Conservation (phyloP, 2,113 vertebrate genomes). For the Siniperca knerii region DNA sequence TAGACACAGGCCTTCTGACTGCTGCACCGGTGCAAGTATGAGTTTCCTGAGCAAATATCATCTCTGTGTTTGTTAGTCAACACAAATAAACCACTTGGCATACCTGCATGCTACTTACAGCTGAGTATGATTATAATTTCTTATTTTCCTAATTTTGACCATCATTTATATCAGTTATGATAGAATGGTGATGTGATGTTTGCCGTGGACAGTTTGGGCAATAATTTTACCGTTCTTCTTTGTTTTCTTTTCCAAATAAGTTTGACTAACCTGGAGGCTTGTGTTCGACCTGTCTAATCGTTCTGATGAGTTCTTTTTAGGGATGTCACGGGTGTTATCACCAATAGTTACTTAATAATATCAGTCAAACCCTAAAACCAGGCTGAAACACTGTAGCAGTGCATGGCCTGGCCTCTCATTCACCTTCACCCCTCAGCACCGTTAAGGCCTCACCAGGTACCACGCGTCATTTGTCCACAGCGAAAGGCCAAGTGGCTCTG, state of each 20-base stretch:
- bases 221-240: background rate
- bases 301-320: background rate
- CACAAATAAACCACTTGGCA: background rate
- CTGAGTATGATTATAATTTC: background rate
- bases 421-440: background rate
- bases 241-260: background rate
- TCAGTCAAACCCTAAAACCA: background rate
- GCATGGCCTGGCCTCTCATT: background rate
- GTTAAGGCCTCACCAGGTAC: background rate
- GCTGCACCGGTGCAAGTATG: constrained; percentile 30
- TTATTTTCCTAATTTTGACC: background rate
- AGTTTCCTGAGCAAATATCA: background rate
- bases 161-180: background rate
- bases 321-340: background rate
- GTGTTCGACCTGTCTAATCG: background rate
- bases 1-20: constrained; percentile 6
- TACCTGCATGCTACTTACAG: background rate
- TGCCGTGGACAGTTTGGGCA: background rate
- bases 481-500: background rate
- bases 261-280: background rate
- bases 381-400: background rate
- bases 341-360: background rate
- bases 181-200: background rate
- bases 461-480: background rate
- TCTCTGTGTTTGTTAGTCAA: background rate